Evolutionary conservation across 2,113 vertebrate genomes (phyloP), one percentile per base, ranked within the genome.

Genomic region (Naja naja): DNA sequence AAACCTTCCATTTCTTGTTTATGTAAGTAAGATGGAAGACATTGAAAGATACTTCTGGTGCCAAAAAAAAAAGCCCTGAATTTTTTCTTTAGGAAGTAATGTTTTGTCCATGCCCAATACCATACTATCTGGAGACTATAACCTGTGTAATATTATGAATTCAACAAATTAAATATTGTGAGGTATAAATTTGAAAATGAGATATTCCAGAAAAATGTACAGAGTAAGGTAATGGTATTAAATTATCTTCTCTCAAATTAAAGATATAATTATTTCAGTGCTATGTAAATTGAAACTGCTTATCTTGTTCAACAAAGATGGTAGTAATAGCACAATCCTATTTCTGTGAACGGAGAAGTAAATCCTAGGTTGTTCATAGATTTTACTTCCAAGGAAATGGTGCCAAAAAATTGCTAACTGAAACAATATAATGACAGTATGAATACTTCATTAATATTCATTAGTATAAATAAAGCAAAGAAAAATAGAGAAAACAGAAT

Each of bases 351-450:
- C 3, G 4, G 43, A 60, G 55, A 87, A 58, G 27, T 87, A 87
- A 60, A 27, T 49, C 45, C 85, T n/a, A 52, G 12, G 52, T 14
- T 34, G 55, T 64, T 91, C 10, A 64, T 58, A 56, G 12, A 47
- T 43, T 86, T 87, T 92, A 87, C 85, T 23, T 20, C 11, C 27
- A 91, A 23, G 85, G 30, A 92, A 60, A n/a, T 22, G 18, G 5
- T 60, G 30, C 20, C 64, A 52, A 27, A 56, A 56, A 22, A 18
- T 52, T 87, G 91, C 55, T 87, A 56, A 22, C 85, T 87, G 49
- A 87, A 92, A 58, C 12, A 0, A 1, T 81, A 87, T 95, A 60
- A 95, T 95, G 88, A 34, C 16, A 81, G 43, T 90, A 91, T 52
- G 47, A 43, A 81, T 81, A 81, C 43, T 91, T 85, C 54, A 25